Evolutionary conservation across 2,888 invertebrate species (phyloP), one percentile per base, ranked within the genome.

Genomic region (Diogma glabrata): DNA sequence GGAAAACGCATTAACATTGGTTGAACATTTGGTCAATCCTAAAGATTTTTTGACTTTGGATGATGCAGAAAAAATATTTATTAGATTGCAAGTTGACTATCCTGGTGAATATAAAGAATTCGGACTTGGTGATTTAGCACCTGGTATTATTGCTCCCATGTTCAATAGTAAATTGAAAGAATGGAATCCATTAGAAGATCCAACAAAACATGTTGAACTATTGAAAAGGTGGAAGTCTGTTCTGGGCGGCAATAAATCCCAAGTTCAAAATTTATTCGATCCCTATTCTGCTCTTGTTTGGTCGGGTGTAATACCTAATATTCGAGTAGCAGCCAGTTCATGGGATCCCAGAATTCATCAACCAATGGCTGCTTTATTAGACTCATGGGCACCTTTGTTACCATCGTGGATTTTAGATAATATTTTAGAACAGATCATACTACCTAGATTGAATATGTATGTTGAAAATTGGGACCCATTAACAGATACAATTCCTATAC

Each of bases 391-490:
- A 51, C 80, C 80, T 0, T 67, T 89, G 1, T 68, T 92, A 51
- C 91, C 96, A 0, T 70, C 72, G 0, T 94, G 94, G 92, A 81
- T 96, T 53, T 61, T 86, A 55, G 81, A 84, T 56, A 84, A 88
- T 60, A 76, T 91, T 51, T 75, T 88, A n/a, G 82, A 92, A 50
- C 85, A 91, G 59, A 72, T 85, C 47, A 77, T 96, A 48, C 72
- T 91, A 60, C 91, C 92, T 0, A 76, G 81, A 36, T 66, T 89
- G 30, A 73, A 78, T 17, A 69, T 75, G 1, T 91, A 87, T 57
- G 93, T 93, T 1, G 79, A 87, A 43, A 78, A 77, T 50, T 97
- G 99, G 99, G 91, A 99, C 74, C 99, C 99, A 1, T 75, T 94
- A 2, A 87, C 87, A 0, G 97, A 99, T 66, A 88, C 89, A 0